phyloP scores from a whole-genome alignment of 2,113 vertebrate species.

The Colistium nudipinnis region DNA sequence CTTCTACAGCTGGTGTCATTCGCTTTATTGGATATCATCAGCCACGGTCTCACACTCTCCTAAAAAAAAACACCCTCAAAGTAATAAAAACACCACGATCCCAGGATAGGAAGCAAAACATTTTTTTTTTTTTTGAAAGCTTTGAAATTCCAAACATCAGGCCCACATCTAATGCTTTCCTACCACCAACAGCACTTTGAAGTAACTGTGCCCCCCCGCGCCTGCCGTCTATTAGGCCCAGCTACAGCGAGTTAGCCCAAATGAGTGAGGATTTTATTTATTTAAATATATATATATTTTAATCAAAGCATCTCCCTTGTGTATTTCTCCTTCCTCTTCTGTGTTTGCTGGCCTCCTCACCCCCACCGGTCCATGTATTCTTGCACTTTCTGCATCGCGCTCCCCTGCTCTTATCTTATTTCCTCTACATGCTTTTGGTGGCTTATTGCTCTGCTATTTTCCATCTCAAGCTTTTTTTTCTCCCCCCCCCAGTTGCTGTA shows the following conservation, averaged over 20 bases:
- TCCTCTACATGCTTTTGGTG: conserved; percentile 37
- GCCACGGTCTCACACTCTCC: conserved; percentile 20
- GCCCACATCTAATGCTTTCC: conserved; percentile 60
- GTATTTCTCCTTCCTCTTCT: conserved; percentile 45
- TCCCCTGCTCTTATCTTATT: conserved; percentile 47
- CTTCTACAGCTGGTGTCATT: conserved; percentile 36
- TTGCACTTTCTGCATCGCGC: conserved; percentile 32
- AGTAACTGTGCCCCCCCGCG: conserved; percentile 45
- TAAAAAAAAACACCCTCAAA: conserved; percentile 45
- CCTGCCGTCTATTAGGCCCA: conserved; percentile 46
- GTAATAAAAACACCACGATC: conserved; percentile 50
- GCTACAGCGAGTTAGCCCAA: conserved; percentile 49
- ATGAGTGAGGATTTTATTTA: conserved; percentile 61
- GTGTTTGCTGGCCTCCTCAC: conserved; percentile 9
- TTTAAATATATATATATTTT: conserved; percentile 52
- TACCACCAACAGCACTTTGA: conserved; percentile 63
- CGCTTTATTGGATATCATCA: conserved; percentile 55
- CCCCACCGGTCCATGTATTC: conserved; percentile 21
- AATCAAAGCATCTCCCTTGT: conserved; percentile 61
- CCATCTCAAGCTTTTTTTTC: conserved; percentile 15
- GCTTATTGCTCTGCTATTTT: conserved; percentile 36
- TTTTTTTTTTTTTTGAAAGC: too few species aligned
- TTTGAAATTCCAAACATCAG: conserved; percentile 66
- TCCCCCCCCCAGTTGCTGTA: not conserved
- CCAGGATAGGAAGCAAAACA: conserved; percentile 33